Conservation (phyloP, 1,140 invertebrate species). For the Drosophila nannoptera region DNA sequence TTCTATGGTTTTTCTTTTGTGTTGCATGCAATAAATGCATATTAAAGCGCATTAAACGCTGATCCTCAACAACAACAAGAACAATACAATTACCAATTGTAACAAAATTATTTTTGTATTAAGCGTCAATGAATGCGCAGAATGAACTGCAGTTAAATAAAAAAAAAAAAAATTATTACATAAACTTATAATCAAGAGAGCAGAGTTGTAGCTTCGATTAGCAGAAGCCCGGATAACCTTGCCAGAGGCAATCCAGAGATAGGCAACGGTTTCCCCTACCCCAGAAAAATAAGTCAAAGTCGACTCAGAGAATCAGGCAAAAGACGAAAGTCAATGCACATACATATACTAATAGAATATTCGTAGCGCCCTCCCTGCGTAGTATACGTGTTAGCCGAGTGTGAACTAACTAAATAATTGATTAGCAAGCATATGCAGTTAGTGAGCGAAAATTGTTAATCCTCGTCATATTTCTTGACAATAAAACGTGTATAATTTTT, state of each 20-base stretch:
- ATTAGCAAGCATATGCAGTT: conserved; percentile 26
- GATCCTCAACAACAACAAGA: conserved; percentile 7
- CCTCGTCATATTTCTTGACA: conserved; percentile 74
- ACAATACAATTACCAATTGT: conserved; percentile 6
- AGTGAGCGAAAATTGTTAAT: conserved; percentile 35
- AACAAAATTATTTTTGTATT: conserved; percentile 28
- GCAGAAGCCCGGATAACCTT: conserved; percentile 23
- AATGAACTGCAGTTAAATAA: conserved; percentile 12
- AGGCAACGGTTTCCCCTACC: conserved; percentile 10
- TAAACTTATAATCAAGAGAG: conserved; percentile 3
- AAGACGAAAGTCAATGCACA: background rate
- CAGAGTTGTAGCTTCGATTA: conserved; percentile 15
- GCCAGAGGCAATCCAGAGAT: conserved; percentile 1
- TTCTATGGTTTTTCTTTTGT: conserved; percentile 22
- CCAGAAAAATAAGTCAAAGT: no score
- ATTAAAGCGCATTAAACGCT: conserved; percentile 16
- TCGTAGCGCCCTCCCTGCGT: background rate
- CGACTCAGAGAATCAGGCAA: background rate
- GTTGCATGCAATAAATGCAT: conserved; percentile 13
- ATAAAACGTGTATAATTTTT: conserved; percentile 64
- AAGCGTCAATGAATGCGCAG: conserved; percentile 2
- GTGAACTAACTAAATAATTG: conserved; percentile 3
- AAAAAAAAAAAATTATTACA: conserved; percentile 21
- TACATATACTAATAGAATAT: conserved; percentile 2
- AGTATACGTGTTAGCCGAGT: background rate